A percentile compares a stretch with the other conserved stretches of the same genome.
phyloP scores from a whole-genome alignment of 2,888 invertebrate species.

The Plebejus anna region DNA sequence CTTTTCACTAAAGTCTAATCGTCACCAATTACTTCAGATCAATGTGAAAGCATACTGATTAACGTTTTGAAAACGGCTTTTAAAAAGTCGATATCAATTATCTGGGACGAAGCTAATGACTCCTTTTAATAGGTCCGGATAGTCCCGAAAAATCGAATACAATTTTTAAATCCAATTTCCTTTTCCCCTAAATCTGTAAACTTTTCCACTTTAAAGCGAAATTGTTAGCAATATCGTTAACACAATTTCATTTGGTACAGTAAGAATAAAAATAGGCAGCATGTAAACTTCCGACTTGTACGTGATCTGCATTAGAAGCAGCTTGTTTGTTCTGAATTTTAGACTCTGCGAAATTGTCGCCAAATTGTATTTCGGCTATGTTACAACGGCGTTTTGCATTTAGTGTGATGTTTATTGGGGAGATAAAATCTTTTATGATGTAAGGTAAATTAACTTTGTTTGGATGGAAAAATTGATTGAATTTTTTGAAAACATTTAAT shows the following conservation, averaged over 20 bases:
- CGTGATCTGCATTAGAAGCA: conserved; percentile 43
- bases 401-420: conserved; percentile 13
- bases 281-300: conserved; percentile 39
- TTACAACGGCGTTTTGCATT: conserved; percentile 34
- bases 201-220: conserved; percentile 34
- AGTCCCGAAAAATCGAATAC: conserved; percentile 11
- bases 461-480: conserved; percentile 4
- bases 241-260: conserved; percentile 39
- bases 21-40: conserved; percentile 15
- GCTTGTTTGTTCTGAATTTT: conserved; percentile 47
- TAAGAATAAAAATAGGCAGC: conserved; percentile 41
- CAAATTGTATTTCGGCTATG: conserved; percentile 45
- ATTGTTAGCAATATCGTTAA: conserved; percentile 38
- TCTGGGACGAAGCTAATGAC: conserved; percentile 13
- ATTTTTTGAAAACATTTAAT: background rate
- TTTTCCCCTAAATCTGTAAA: conserved; percentile 26
- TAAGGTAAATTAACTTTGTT: background rate
- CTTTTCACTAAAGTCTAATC: conserved; percentile 6
- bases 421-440: conserved; percentile 3
- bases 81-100: conserved; percentile 19
- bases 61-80: conserved; percentile 11
- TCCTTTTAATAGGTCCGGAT: conserved; percentile 13
- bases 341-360: conserved; percentile 49
- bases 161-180: conserved; percentile 26
- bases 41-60: background rate